Evolutionary conservation across 2,113 vertebrate species (phyloP).

Genomic region (Struthidea cinerea): DNA sequence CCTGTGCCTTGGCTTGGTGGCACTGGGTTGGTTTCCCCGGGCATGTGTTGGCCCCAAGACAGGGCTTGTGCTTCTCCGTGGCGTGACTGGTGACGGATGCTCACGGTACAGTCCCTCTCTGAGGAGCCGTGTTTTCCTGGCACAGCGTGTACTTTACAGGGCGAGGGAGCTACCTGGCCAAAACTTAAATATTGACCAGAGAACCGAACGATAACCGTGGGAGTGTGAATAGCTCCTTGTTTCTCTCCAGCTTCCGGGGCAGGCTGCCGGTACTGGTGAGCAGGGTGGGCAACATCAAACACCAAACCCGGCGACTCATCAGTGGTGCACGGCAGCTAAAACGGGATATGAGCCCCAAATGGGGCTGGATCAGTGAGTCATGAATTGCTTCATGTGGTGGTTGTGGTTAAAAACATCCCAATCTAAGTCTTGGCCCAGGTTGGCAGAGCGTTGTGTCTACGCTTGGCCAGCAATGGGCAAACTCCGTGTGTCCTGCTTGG

Average conservation of each 20-base stretch:
- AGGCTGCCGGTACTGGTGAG: accelerated
- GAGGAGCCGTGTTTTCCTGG: neutral
- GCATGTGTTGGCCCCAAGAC: neutral
- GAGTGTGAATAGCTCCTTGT: neutral
- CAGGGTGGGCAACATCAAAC: accelerated
- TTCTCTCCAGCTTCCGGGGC: neutral
- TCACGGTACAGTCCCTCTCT: neutral
- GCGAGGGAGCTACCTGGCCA: neutral
- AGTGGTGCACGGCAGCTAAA: accelerated
- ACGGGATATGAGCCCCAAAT: neutral
- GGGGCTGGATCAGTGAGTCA: neutral
- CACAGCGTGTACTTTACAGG: constrained; percentile 4
- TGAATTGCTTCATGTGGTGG: neutral
- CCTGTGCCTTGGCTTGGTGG: neutral
- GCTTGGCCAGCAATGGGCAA: neutral
- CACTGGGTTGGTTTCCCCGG: neutral
- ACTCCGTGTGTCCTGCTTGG: neutral
- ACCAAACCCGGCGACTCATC: neutral
- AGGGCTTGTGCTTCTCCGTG: neutral
- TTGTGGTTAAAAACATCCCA: neutral
- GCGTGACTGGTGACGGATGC: neutral
- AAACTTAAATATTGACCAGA: constrained; percentile 63
- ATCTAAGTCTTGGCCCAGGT: neutral
- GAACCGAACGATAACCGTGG: neutral
- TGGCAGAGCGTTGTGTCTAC: neutral